Conservation (phyloP, 2,888 invertebrate species). For the Scaptomyza cyrtandrae region DNA sequence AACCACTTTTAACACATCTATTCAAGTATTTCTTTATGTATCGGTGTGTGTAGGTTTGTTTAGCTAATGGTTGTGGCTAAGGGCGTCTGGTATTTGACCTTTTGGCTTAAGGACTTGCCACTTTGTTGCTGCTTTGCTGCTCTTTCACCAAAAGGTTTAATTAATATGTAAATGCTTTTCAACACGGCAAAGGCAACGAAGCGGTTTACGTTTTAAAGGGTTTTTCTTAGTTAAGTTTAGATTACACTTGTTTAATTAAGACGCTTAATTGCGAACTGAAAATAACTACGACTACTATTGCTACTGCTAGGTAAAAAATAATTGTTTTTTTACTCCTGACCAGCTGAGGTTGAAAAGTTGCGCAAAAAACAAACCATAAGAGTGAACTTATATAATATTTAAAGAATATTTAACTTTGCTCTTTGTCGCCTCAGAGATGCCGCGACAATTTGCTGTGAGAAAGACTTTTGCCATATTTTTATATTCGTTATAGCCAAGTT, state of each 20-base stretch:
- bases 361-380: slow-evolving; percentile 4
- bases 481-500: slow-evolving; percentile 29
- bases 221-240: slow-evolving; percentile 23
- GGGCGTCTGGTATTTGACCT: slow-evolving; percentile 67
- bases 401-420: slow-evolving; percentile 61
- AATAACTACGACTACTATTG: slow-evolving; percentile 9
- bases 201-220: neutral
- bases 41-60: slow-evolving; percentile 40
- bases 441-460: slow-evolving; percentile 16
- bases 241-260: slow-evolving; percentile 53
- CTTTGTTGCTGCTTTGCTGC: slow-evolving; percentile 13
- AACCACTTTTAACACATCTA: slow-evolving; percentile 50
- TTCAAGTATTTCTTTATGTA: slow-evolving; percentile 51
- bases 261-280: slow-evolving; percentile 28
- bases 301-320: slow-evolving; percentile 21
- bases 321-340: neutral
- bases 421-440: slow-evolving; percentile 19
- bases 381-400: slow-evolving; percentile 54
- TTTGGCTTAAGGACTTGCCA: slow-evolving; percentile 59
- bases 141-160: slow-evolving; percentile 68
- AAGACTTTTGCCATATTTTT: slow-evolving; percentile 30
- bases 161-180: slow-evolving; percentile 74
- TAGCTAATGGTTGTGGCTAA: slow-evolving; percentile 46
- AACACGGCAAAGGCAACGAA: slow-evolving; percentile 19
- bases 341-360: slow-evolving; percentile 1